Base-by-base conservation (phyloP, 1,140 invertebrate species). In the Lucilia cuprina region DNA sequence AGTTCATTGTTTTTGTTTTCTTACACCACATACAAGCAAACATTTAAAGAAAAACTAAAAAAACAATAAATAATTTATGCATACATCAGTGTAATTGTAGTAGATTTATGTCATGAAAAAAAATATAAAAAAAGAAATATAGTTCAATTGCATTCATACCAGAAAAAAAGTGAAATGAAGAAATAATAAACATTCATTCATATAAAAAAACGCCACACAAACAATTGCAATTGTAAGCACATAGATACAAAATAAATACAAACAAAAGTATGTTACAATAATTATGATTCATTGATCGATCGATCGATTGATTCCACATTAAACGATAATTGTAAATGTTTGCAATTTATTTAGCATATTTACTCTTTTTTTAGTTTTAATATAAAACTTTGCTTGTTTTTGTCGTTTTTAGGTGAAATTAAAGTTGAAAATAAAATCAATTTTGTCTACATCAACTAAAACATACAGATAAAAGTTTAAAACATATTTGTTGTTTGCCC, bases 251-350 rank as follows among this genome's bases (percentile, higher is more conserved):
- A 60, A 60, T 17, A 60, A 60, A 60, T 17, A 60, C 13, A 60
- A 17, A 60, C 14, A 60, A 70, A 70, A 70, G 77, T 50, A 80
- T 80, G 77, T 80, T 78, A 78, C 34, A 78, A 50, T 49, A 80
- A 80, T 80, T 80, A 80, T 80, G 77, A 80, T 80, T 80, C 77
- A 80, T 80, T 80, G 77, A 80, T 78, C 34, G 25, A 30, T 78
- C 34, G 25, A 30, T 30, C 25, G 75, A 78, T 50, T 25, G 77
- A 50, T 19, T 13, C 34, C 34, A 50, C 75, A 17, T 60, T 60
- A 7, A 60, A 21, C 21, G 65, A 70, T 70, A 70, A 70, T 70
- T 70, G 65, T n/a, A 21, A 70, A 70, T 70, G 65, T 21, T 19
- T 19, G 65, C 65, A 70, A 70, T 70, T 70, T 70, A 70, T 60